Percentiles rank a stretch among this genome's conserved stretches.
These are phyloP conservation scores for Notiomystis cincta DNA, from an alignment of 2,113 vertebrate genomes.

Conservation along the genomic window DNA sequence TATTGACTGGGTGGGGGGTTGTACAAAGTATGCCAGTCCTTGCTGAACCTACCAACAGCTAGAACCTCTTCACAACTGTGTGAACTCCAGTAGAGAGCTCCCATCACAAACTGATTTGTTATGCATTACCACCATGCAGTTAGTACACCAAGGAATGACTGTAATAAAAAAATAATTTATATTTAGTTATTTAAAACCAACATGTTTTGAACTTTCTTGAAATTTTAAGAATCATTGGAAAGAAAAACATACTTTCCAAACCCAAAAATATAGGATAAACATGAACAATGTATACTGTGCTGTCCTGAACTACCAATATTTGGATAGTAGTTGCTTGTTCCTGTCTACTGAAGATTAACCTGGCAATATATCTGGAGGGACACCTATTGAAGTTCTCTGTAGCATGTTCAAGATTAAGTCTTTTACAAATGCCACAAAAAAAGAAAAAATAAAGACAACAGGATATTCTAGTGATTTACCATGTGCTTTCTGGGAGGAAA, in stretches of 20 bases:
- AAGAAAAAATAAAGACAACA: not conserved
- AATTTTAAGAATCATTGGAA: not conserved
- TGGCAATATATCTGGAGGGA: not conserved
- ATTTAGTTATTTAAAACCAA: not conserved
- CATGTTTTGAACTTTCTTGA: not conserved
- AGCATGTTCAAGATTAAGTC: not conserved
- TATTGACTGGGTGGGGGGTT: rapidly evolving
- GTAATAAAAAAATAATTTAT: not conserved
- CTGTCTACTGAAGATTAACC: not conserved
- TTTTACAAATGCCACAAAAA: not conserved
- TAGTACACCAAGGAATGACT: not conserved
- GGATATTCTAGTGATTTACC: not conserved
- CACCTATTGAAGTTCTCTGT: not conserved
- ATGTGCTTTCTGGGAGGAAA: not conserved
- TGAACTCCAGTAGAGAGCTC: not conserved
- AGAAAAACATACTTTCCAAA: not conserved
- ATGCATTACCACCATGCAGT: not conserved
- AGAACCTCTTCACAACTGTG: not conserved
- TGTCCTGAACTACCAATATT: not conserved
- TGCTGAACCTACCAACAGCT: not conserved
- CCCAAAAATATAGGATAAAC: not conserved
- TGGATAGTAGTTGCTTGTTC: not conserved
- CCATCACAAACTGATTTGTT: not conserved
- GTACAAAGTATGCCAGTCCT: not conserved
- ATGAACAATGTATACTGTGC: not conserved